Evolutionary conservation across 37 sponge, comb jelly and placozoan species (phyloP).

Genomic region (Oscarella lobularis): DNA sequence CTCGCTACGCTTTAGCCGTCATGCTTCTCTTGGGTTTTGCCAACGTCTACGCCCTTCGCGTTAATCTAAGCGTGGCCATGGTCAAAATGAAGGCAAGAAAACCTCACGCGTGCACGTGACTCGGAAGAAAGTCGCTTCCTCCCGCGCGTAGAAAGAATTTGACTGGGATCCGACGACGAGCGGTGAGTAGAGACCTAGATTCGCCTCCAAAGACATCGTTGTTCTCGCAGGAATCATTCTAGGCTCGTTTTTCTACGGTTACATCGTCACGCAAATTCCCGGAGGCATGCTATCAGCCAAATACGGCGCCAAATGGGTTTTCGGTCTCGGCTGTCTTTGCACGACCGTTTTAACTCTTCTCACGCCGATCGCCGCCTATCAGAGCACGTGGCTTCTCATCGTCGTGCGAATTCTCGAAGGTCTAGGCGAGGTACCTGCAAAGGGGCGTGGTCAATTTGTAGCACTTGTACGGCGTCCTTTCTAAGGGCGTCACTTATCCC

Average conservation of each 20-base stretch:
- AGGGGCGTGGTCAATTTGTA: slow-evolving; percentile 4
- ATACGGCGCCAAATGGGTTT: slow-evolving; percentile 69
- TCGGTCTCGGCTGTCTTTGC: slow-evolving; percentile 64
- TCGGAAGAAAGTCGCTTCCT: too few relatives aligned
- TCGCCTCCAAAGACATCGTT: too few relatives aligned
- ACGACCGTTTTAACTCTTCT: slow-evolving; percentile 76
- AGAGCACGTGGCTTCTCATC: slow-evolving; percentile 39
- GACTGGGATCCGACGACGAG: slow-evolving; percentile 17
- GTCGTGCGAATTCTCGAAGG: slow-evolving; percentile 77
- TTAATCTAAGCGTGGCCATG: too few relatives aligned
- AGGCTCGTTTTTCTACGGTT: slow-evolving; percentile 84
- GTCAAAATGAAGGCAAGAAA: too few relatives aligned
- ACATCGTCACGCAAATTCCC: slow-evolving; percentile 87
- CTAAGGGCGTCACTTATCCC: slow-evolving; percentile 95
- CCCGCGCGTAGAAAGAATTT: slow-evolving; percentile 19
- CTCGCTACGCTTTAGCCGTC: too few relatives aligned
- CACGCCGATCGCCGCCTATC: slow-evolving; percentile 63
- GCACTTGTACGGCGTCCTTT: too few relatives aligned
- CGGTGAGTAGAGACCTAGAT: slow-evolving; percentile 12
- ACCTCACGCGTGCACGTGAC: too few relatives aligned
- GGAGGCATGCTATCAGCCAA: slow-evolving; percentile 65
- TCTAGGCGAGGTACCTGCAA: slow-evolving; percentile 66
- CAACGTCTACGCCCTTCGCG: too few relatives aligned
- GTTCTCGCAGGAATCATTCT: slow-evolving; percentile 66
- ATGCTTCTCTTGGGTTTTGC: too few relatives aligned